Base-by-base conservation (phyloP, 2,797 vertebrate species). In the Sphaeramia orbicularis region DNA sequence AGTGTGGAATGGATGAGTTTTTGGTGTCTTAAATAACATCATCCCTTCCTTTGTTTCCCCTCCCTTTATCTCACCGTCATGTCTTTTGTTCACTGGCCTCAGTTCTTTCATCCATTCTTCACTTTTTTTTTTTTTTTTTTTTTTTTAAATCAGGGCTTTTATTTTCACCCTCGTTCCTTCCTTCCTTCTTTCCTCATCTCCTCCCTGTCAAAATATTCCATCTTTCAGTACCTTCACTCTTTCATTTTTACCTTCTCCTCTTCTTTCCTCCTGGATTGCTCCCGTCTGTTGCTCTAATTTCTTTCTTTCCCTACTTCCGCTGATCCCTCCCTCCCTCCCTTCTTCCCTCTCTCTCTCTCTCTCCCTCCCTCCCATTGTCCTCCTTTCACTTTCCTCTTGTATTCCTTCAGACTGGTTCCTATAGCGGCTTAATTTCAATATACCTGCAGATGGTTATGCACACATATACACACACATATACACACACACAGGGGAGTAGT, bases 401-500 rank as follows among this genome's bases (percentile, higher is more conserved):
- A 27, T 49, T 52, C 27, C 30, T 36, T 42, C 51, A 65, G 24
- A 64, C 65, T 49, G 61, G 62, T 47, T 72, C 48, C 51, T 61
- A 51, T 59, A 69, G 49, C 7, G 14, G 55, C 64, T 57, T 57
- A 30, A 61, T 62, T 56, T 69, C 55, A 45, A 60, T 54, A 41
- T 48, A 60, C 48, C 35, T 67, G 62, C 42, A 76, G 64, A 75
- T 5, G 24, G n/a, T 43, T 12, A 36, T n/a, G n/a, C 40, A 44
- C 60, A 44, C 48, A 32, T 49, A 21, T 37, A 50, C 36, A 30
- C 43, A 56, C 63, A 32, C 41, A 52, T 63, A 38, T 54, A 60
- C 32, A 63, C 48, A 77, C n/a, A 58, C 32, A 41, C 10, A 68
- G 42, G 37, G 56, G 65, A 73, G 27, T 51, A 65, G 54, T 61